A percentile compares a stretch with the other conserved stretches of the same genome.
Evolutionary conservation across 2,113 vertebrate species (phyloP).

Genomic region (Podarcis cretensis): DNA sequence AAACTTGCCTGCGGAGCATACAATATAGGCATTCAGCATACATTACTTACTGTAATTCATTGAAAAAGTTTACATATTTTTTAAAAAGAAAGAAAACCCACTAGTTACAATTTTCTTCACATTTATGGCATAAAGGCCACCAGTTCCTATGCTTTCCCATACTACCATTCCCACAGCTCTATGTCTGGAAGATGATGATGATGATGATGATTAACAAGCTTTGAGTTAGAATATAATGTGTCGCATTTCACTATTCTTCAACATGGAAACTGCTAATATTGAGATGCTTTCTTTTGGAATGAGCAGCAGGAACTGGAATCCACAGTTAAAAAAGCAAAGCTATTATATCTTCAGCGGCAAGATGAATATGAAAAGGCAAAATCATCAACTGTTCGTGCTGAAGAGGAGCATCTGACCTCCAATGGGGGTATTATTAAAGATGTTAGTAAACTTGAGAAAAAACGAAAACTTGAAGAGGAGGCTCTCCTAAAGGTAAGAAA

Average conservation of each 20-base stretch:
- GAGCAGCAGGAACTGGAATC: constrained; percentile 91
- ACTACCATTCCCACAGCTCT: background rate
- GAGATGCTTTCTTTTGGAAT: constrained; percentile 28
- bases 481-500: constrained; percentile 89
- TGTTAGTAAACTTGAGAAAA: constrained; percentile 90
- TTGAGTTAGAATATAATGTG: background rate
- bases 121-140: background rate
- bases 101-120: background rate
- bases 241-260: background rate
- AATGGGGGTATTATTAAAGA: constrained; percentile 76
- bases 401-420: constrained; percentile 85
- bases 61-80: background rate
- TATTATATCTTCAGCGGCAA: constrained; percentile 88
- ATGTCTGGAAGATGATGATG: too few species aligned
- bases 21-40: background rate
- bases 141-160: background rate
- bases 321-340: constrained; percentile 88
- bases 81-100: background rate
- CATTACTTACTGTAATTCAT: background rate
- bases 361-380: constrained; percentile 96
- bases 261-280: background rate
- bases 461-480: constrained; percentile 90
- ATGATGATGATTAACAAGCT: background rate
- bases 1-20: background rate
- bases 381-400: constrained; percentile 86